Percentiles rank a stretch among this genome's conserved stretches.
Evolutionary conservation across 2,888 invertebrate species (phyloP).

Genomic region (Chorisops tibialis): DNA sequence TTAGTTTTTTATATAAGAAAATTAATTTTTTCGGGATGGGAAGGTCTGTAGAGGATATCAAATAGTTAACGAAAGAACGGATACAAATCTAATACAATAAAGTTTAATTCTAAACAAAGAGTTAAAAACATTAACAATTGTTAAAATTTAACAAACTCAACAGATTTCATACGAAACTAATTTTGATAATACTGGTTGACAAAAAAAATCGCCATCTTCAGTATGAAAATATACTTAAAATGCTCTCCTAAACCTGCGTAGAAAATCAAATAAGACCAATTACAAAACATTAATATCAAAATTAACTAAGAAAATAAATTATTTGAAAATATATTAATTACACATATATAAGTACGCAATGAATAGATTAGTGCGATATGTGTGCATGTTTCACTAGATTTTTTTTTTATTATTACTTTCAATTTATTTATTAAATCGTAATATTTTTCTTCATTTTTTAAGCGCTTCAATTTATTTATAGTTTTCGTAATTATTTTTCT

Average conservation of each 20-base stretch:
- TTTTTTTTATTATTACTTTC: not conserved
- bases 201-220: too few relatives aligned
- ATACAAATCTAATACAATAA: too few relatives aligned
- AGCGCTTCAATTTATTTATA: not conserved
- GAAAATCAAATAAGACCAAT: not conserved
- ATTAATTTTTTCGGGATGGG: too few relatives aligned
- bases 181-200: too few relatives aligned
- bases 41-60: too few relatives aligned
- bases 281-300: not conserved
- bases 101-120: too few relatives aligned
- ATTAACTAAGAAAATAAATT: not conserved
- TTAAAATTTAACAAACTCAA: too few relatives aligned
- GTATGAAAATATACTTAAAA: not conserved
- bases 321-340: not conserved
- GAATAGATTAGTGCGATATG: slow-evolving; percentile 10
- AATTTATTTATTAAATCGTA: not conserved
- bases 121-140: too few relatives aligned
- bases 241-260: slow-evolving; percentile 4
- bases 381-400: slow-evolving; percentile 1
- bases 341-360: not conserved
- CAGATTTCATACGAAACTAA: too few relatives aligned
- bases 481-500: not conserved
- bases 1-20: too few relatives aligned
- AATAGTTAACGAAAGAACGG: too few relatives aligned
- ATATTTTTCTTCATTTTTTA: not conserved